Base-by-base conservation (phyloP, 2,888 invertebrate species). In the Drosophila macrospina region DNA sequence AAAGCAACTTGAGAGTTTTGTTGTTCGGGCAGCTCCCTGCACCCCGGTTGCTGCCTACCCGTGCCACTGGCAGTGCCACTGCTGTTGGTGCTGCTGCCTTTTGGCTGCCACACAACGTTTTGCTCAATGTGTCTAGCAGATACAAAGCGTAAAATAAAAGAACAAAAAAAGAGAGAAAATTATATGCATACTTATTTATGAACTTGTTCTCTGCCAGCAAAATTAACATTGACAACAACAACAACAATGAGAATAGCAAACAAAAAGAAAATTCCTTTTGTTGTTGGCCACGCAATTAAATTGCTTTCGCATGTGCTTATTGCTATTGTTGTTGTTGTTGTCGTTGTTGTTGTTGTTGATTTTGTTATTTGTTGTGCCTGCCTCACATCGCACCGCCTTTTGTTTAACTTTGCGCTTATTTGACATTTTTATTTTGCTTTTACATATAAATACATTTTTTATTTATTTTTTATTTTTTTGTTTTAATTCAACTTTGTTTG, bases 371-470 rank as follows among this genome's bases (percentile, higher is more conserved):
- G 41, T 42, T 45, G 34, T 34, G 26, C 28, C 28, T 28, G n/a
- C n/a, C n/a, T 28, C 28, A 28, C 28, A 28, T 72, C 32, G 65
- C 57, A 37, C 16, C 36, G 71, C 56, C 74, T 72, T 84, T 88
- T 86, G 89, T 86, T 86, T 88, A 71, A 78, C 79, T 86, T 86
- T 86, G 66, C 70, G 82, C 87, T 88, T 86, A 88, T 86, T 88
- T 86, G 89, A 87, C 89, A 84, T 80, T 82, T 85, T 85, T 76
- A 51, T 68, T 81, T 78, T 66, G 45, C 55, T 79, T 79, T 66
- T 65, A 56, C 45, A 55, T 48, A 36, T 55, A 47, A 26, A 34
- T 28, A 7, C 30, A 41, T 55, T 34, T 16, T 7, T 30, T 8
- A 50, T 13, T 42, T 28, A 41, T 55, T 34, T 16, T 7, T 30